Evolutionary conservation across 2,888 invertebrate species (phyloP), one percentile per base, ranked within the genome.

Genomic region (Cephus spinipes): DNA sequence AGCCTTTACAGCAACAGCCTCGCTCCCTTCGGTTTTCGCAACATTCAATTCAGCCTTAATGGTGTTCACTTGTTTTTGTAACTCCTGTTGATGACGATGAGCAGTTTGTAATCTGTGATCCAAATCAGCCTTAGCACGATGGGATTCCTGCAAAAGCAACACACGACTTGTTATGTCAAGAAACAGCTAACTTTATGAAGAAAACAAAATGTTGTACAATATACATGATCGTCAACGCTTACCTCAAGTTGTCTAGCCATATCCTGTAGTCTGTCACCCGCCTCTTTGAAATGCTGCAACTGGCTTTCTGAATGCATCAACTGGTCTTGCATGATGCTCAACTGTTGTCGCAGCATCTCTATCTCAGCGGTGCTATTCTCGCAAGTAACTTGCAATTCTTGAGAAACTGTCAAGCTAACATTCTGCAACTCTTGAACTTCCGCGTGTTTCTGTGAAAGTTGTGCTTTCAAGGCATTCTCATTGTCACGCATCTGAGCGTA

Each of bases 401-500:
- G 87, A 76, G 90, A 83, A 87, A 87, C 79, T 32, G 82, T 86
- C 68, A 88, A 84, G 75, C 89, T 86, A 4, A 86, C 80, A 68
- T 83, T 90, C 76, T 91, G 90, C 12, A 93, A 79, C 85, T 93
- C 89, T 78, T 92, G 89, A n/a, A 92, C 90, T 78, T 93, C 93
- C 79, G 91, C 91, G 84, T 93, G 93, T 85, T 93, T 93, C 85
- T 93, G 92, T 1, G 91, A 92, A 78, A 92, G 76, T 76, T 91
- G 90, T 6, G 87, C 86, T 82, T 88, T 92, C 80, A 88, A 88
- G 69, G 85, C 90, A 81, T 85, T 92, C 83, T 87, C 93, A 35
- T 87, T 88, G 0, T 95, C 95, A 15, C 94, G 93, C 84, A 94
- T 92, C 85, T 94, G 93, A 81, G 94, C 93, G 77, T 95, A 93